These are phyloP conservation scores for Heliocidaris tuberculata DNA, from an alignment of 35 echinoderm and acorn worm genomes.

Conservation along the genomic window DNA sequence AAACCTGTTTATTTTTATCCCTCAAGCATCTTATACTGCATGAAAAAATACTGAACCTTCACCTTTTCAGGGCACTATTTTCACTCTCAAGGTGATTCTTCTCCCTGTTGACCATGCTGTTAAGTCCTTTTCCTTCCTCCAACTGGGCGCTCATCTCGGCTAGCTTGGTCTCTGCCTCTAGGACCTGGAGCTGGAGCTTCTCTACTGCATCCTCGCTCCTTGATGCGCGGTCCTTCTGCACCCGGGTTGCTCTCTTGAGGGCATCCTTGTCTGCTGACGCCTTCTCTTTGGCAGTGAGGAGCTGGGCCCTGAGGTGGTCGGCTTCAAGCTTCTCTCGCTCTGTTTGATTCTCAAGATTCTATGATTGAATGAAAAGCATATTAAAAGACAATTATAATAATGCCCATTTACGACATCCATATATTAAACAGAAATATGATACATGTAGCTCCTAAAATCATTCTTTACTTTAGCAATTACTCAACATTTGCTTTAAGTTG, in stretches of 20 bases:
- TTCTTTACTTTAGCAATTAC: not conserved
- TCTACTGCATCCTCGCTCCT: slow-evolving; percentile 95
- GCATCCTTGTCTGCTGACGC: slow-evolving; percentile 88
- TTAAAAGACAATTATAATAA: not conserved
- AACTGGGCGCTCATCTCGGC: slow-evolving; percentile 47
- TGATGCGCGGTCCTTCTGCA: slow-evolving; percentile 87
- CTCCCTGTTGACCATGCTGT: slow-evolving; percentile 57
- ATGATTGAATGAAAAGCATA: not conserved
- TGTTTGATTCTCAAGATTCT: slow-evolving; percentile 86
- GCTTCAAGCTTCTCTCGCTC: slow-evolving; percentile 88
- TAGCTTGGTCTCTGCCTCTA: slow-evolving; percentile 74
- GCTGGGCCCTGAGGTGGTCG: slow-evolving; percentile 75
- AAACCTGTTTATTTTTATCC: no score
- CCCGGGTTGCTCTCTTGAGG: slow-evolving; percentile 95
- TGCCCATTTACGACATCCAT: not conserved
- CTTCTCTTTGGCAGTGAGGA: slow-evolving; percentile 86
- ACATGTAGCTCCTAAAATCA: not conserved
- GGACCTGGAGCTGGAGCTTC: slow-evolving; percentile 70
- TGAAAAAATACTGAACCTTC: not conserved
- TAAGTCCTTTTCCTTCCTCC: slow-evolving; percentile 69
- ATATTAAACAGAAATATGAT: not conserved
- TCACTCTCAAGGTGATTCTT: slow-evolving; percentile 72
- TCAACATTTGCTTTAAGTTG: no score
- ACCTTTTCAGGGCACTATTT: slow-evolving; percentile 47
- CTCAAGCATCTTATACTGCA: no score